phyloP scores from a whole-genome alignment of 92 coral and sea anemone species.

The Epizoanthus fatuus region DNA sequence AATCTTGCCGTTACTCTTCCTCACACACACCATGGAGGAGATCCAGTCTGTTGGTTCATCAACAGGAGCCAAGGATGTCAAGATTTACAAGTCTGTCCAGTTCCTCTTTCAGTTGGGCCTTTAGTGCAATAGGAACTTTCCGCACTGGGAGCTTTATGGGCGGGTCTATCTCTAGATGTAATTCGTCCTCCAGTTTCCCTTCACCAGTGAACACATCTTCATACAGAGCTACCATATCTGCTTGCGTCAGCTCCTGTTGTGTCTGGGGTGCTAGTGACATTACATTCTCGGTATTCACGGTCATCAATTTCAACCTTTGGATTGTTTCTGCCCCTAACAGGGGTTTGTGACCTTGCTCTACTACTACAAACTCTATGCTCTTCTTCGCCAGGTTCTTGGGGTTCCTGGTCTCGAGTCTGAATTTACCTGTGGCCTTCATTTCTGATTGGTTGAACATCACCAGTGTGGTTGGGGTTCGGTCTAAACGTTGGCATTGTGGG shows the following conservation, averaged over 20 bases:
- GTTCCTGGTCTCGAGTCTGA: constrained; percentile 10
- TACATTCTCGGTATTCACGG: constrained; percentile 35
- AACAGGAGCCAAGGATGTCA: constrained; percentile 35
- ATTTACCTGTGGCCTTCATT: constrained; percentile 34
- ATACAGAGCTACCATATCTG: constrained; percentile 25
- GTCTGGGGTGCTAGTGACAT: not conserved
- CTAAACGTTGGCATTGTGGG: constrained; percentile 5
- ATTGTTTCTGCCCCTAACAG: constrained; percentile 41
- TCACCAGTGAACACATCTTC: constrained; percentile 55
- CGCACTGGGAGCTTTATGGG: constrained; percentile 34
- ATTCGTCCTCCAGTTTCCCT: constrained; percentile 39
- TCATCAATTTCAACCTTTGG: constrained; percentile 39
- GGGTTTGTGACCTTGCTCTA: constrained; percentile 40
- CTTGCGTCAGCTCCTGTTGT: constrained; percentile 19
- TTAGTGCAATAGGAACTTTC: constrained; percentile 53
- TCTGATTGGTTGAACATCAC: constrained; percentile 33
- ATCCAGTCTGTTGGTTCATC: constrained; percentile 47
- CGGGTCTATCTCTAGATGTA: constrained; percentile 35
- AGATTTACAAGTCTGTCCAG: constrained; percentile 43
- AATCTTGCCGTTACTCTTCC: constrained; percentile 44
- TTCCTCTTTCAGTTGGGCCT: constrained; percentile 38
- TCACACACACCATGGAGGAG: constrained; percentile 48
- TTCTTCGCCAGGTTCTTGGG: constrained; percentile 46
- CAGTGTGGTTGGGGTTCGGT: constrained; percentile 9
- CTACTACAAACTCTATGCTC: constrained; percentile 38